phyloP scores from a whole-genome alignment of 1,140 invertebrate species.

The Drosophila sturtevanti region DNA sequence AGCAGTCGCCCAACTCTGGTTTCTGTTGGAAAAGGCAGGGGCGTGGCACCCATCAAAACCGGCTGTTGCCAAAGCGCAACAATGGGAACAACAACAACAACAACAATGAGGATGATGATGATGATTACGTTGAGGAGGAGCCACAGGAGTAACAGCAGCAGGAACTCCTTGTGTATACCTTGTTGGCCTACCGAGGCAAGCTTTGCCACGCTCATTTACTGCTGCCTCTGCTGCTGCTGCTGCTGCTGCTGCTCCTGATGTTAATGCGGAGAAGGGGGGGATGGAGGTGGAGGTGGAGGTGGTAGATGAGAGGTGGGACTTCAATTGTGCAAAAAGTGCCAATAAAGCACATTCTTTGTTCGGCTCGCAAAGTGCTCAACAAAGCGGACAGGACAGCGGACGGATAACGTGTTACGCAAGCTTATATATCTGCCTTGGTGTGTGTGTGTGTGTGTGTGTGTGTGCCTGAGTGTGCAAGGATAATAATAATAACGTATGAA shows the following conservation, averaged over 20 bases:
- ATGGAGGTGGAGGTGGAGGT: constrained; percentile 19
- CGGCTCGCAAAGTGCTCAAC: constrained; percentile 77
- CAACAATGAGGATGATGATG: constrained; percentile 13
- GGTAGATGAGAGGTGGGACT: background rate
- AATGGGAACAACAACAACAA: constrained; percentile 35
- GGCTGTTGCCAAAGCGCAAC: constrained; percentile 73
- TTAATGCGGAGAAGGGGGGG: background rate
- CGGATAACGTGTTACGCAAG: constrained; percentile 73
- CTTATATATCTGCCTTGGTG: constrained; percentile 47
- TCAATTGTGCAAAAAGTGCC: constrained; percentile 79
- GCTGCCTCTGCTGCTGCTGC: constrained; percentile 5
- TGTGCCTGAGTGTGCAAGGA: constrained; percentile 69
- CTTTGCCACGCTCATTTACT: constrained; percentile 74
- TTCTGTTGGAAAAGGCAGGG: constrained; percentile 13
- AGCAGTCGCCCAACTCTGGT: constrained; percentile 7
- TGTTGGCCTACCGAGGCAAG: constrained; percentile 49
- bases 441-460: constrained; percentile 29
- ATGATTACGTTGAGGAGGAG: constrained; percentile 42
- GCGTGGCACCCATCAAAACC: constrained; percentile 64
- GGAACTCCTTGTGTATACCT: constrained; percentile 55
- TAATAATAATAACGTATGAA: constrained; percentile 81
- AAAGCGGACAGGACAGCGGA: constrained; percentile 52
- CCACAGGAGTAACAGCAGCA: constrained; percentile 14
- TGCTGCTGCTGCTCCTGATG: background rate
- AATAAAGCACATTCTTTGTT: constrained; percentile 81